Evolutionary conservation across 2,113 vertebrate genomes (phyloP), one percentile per base, ranked within the genome.

Genomic region (Thinocorus orbignyianus): DNA sequence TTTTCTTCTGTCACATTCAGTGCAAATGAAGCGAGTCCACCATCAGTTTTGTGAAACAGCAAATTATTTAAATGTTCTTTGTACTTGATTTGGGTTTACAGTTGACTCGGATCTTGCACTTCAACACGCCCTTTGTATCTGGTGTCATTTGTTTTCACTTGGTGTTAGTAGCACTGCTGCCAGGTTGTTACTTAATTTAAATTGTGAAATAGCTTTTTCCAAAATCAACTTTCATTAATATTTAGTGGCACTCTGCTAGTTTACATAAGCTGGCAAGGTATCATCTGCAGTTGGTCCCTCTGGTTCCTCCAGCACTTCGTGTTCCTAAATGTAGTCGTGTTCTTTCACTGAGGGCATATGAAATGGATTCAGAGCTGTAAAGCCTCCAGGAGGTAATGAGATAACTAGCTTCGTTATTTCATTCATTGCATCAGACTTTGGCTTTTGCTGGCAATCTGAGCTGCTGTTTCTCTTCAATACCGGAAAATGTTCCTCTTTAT

Each of bases 331-430:
- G 81, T 28, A 30, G 72, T 46, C 24, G 76, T 80, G 79, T 51
- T 84, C 60, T 68, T 5, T 2, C 26, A 6, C 46, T 46, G 80
- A 24, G 78, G 55, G 77, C 71, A 22, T n/a, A 58, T 55, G 73
- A 71, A 84, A 65, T 72, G 44, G 52, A 48, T 95, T 86, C 39
- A 10, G 49, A 68, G 39, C 92, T 92, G 68, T 70, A 83, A 54
- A 96, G 72, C 60, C 80, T 93, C 42, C 78, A 81, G 94, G 65
- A 95, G 70, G 48, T 76, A 92, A 57, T 84, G 52, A 30, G 51
- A 86, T 92, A 87, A 81, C 46, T n/a, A 62, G 18, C 70, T 93
- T 91, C 42, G n/a, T 92, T 84, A 74, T 81, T 95, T 79, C 65
- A 60, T 81, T 91, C 70, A 37, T n/a, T 91, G 60, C 61, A 48